These are phyloP conservation scores for Lasius fuliginosus DNA, from an alignment of 2,888 invertebrate species.

Conservation along the genomic window DNA sequence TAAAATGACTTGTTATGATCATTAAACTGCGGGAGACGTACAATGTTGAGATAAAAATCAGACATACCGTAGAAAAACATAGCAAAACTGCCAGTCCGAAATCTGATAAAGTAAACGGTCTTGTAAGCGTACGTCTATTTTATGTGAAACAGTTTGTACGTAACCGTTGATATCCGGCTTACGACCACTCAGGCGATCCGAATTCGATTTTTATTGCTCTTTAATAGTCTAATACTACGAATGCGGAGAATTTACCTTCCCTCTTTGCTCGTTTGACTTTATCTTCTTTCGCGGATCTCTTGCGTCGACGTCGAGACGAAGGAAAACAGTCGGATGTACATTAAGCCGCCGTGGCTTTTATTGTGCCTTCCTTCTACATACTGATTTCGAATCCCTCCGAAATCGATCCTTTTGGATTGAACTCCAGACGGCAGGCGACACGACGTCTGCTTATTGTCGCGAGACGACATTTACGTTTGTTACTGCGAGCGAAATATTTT, in stretches of 20 bases:
- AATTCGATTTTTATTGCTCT: constrained; percentile 59
- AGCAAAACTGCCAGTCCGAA: background rate
- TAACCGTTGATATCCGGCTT: constrained; percentile 48
- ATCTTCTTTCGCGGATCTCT: constrained; percentile 37
- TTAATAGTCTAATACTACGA: constrained; percentile 36
- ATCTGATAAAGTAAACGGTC: constrained; percentile 15
- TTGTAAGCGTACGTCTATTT: constrained; percentile 35
- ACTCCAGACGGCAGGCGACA: constrained; percentile 24
- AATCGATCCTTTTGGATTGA: constrained; percentile 59
- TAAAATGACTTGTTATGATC: constrained; percentile 19
- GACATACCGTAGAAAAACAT: constrained; percentile 9
- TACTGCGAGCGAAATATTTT: constrained; percentile 10
- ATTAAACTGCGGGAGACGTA: background rate
- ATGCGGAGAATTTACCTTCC: constrained; percentile 38
- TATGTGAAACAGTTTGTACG: constrained; percentile 48
- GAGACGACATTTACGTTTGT: constrained; percentile 13
- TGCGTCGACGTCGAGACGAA: constrained; percentile 27
- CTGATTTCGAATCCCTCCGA: constrained; percentile 63
- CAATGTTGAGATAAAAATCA: constrained; percentile 26
- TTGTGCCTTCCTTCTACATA: constrained; percentile 59
- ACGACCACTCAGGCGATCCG: constrained; percentile 54
- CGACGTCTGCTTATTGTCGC: constrained; percentile 27
- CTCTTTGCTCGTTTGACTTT: constrained; percentile 49
- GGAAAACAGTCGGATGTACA: constrained; percentile 44
- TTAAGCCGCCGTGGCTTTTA: constrained; percentile 60